Conservation (phyloP, 2,113 vertebrate genomes). For the Pseudorasbora parva region DNA sequence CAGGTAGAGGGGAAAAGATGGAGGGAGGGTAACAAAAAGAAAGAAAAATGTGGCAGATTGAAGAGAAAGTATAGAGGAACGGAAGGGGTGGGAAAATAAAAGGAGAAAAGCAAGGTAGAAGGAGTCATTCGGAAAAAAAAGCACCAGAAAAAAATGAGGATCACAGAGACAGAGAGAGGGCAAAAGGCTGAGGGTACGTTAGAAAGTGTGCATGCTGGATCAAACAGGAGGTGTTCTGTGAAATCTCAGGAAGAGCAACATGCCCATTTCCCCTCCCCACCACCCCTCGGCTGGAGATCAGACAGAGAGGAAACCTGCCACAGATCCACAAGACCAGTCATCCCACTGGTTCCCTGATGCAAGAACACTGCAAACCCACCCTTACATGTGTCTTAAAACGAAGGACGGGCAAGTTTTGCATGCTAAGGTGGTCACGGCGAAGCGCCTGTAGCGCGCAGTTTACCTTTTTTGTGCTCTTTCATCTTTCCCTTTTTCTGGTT, state of each 20-base stretch:
- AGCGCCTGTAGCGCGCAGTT: neutral
- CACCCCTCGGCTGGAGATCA: slow-evolving; percentile 80
- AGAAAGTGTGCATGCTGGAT: slow-evolving; percentile 76
- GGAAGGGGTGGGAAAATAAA: neutral
- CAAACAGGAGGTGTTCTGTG: slow-evolving; percentile 78
- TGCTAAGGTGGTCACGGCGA: slow-evolving; percentile 31
- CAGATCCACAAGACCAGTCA: slow-evolving; percentile 72
- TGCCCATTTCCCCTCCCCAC: slow-evolving; percentile 62
- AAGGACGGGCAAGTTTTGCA: slow-evolving; percentile 24
- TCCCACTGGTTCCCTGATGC: slow-evolving; percentile 79
- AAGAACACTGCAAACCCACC: slow-evolving; percentile 79
- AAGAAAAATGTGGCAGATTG: slow-evolving; percentile 1
- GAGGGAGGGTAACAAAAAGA: slow-evolving; percentile 26
- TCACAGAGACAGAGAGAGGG: slow-evolving; percentile 43
- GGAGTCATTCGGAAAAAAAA: neutral
- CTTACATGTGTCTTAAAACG: slow-evolving; percentile 64
- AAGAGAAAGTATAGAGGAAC: slow-evolving; percentile 14
- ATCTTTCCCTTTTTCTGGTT: slow-evolving; percentile 17
- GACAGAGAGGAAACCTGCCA: slow-evolving; percentile 79
- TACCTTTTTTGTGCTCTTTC: slow-evolving; percentile 58
- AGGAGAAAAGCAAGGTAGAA: neutral
- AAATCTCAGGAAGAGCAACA: slow-evolving; percentile 80
- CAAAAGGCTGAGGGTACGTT: slow-evolving; percentile 66
- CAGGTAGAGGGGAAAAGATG: slow-evolving; percentile 64
- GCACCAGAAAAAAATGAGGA: neutral